Base-by-base conservation (phyloP, 2,113 vertebrate genomes). In the Tamias sibiricus region DNA sequence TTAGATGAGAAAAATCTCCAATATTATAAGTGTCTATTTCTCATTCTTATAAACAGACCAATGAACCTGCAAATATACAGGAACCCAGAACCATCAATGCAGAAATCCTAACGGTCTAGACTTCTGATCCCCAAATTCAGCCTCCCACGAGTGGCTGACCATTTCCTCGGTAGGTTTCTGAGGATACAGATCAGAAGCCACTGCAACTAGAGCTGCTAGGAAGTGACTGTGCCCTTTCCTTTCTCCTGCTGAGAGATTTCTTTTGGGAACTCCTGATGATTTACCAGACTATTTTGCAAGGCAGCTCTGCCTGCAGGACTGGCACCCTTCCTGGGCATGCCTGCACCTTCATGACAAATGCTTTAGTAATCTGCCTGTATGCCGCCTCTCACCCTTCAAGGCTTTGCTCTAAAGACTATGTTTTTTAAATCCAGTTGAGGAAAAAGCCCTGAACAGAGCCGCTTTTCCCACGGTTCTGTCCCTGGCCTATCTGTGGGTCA, bases 301-400 rank as follows among this genome's bases (percentile, higher is more conserved):
- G 64, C 26, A 54, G 68, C n/a, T 64, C 54, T 81, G 40, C 72
- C 77, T 28, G 28, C 14, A 54, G 32, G 47, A 79, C 52, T 83
- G 75, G 79, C 13, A 68, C 28, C 71, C 37, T 93, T 86, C 76
- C 91, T 93, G 85, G 72, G 82, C 40, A 47, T 0, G 20, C 87
- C 54, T 75, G 47, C 12, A 87, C 40, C n/a, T 84, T 91, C 69
- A 77, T 90, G 91, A 93, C 35, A 66, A 95, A 93, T 94, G 95
- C 69, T 96, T 96, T 96, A 91, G 91, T 96, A 85, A 96, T 59
- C 76, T 74, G 54, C 28, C 30, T 57, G 4, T 49, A 84, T 92
- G 57, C 69, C 62, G 19, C 82, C 59, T 93, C 79, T 88, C 54
- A 74, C 52, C n/a, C 74, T 83, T 91, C 79, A 64, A 20, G 40